Base-by-base conservation (phyloP, 2,888 invertebrate genomes). In the Pseudococcus longispinus region DNA sequence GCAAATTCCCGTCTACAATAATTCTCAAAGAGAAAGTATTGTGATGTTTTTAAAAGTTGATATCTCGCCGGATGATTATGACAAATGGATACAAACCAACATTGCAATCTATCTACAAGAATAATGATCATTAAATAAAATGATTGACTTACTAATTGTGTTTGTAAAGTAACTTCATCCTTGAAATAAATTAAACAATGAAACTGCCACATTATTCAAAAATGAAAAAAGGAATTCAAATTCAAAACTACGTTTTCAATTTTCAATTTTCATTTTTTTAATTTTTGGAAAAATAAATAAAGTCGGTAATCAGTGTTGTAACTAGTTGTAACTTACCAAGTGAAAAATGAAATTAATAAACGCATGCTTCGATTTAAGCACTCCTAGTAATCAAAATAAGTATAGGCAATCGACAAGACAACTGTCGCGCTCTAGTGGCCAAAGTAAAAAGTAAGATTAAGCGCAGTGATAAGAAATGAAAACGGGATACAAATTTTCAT, bases 31-130 rank as follows among this genome's bases (percentile, higher is more conserved):
- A 60, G 92, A 92, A 86, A 90, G 91, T 88, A 91, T 93, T 18
- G 91, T 93, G 26, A 91, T 91, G 3, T 90, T 91, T 84, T 90
- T 93, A 80, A 91, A 92, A 83, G 90, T 93, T 29, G 92, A 93
- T 0, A 92, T 92, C 83, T 74, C 85, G 23, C 89, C 90, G 42
- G 90, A 90, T 87, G 90, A 91, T 87, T 90, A 90, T 87, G 91
- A 92, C 26, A 91, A 92, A 89, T 94, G 94, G 94, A 91, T 93
- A 80, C 92, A 93, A 90, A 92, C 93, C 87, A 94, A 94, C 82
- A 91, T 93, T 6, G 94, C 94, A 5, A 91, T 94, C 87, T 94
- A 93, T 91, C 91, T 94, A 87, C 90, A 90, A 87, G 90, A 90
- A 89, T 90, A 90, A 89, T 83, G 20, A 46, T 37, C 37, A 37